Conservation (phyloP, 2,797 vertebrate species). For the Enteromius paludinosus region DNA sequence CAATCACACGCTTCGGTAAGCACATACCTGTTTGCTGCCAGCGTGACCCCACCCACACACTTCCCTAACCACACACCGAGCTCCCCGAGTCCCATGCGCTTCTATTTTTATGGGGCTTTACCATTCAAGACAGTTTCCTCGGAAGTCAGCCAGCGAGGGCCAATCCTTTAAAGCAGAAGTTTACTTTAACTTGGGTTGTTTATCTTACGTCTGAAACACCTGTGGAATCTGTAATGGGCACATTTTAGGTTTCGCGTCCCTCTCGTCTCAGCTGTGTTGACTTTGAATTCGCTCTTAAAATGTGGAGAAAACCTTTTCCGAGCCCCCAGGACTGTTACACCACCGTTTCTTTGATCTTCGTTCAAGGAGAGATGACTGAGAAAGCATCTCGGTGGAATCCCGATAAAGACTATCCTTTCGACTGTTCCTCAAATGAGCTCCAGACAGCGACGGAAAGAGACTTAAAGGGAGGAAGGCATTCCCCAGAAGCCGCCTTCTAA, state of each 20-base stretch:
- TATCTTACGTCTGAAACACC: constrained; percentile 16
- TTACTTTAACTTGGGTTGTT: neutral
- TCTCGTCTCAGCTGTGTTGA: constrained; percentile 24
- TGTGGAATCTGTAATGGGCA: constrained; percentile 33
- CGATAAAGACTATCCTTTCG: constrained; percentile 13
- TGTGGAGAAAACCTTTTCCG: constrained; percentile 28
- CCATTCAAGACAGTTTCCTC: constrained; percentile 9
- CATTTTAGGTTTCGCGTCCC: constrained; percentile 6
- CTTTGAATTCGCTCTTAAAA: constrained; percentile 46
- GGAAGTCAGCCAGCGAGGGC: neutral
- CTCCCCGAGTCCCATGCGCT: constrained; percentile 39
- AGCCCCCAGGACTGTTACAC: constrained; percentile 30
- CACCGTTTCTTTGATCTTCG: constrained; percentile 42
- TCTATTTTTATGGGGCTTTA: constrained; percentile 50
- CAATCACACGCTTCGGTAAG: constrained; percentile 59
- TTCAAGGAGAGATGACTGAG: constrained; percentile 22
- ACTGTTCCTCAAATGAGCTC: constrained; percentile 39
- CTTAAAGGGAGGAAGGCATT: constrained; percentile 20
- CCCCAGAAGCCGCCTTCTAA: constrained; percentile 19
- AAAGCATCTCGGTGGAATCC: constrained; percentile 14
- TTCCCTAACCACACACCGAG: constrained; percentile 42
- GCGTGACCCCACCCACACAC: constrained; percentile 60
- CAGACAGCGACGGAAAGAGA: constrained; percentile 5
- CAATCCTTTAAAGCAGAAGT: neutral
- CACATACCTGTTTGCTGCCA: constrained; percentile 65